Percentiles rank a stretch among this genome's conserved stretches.
Conservation (phyloP, 2,113 vertebrate genomes). For the Gobio gobio region DNA sequence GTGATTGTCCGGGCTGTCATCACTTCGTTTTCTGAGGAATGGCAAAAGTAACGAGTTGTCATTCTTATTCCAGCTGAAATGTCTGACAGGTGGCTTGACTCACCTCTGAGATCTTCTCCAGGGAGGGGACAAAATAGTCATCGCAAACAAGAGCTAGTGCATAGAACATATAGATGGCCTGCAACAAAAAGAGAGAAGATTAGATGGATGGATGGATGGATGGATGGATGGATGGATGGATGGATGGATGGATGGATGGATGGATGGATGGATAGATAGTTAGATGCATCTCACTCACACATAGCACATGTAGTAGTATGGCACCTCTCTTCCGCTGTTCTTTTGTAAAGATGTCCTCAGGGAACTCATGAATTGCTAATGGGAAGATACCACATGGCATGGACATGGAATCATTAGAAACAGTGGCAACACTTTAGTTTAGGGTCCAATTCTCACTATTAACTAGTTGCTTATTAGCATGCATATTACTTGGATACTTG, state of each 20-base stretch:
- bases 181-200: constrained; percentile 29
- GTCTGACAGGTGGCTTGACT: constrained; percentile 48
- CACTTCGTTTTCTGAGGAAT: background rate
- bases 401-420: background rate
- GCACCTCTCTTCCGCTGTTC: constrained; percentile 76
- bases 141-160: constrained; percentile 81
- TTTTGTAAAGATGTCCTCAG: constrained; percentile 78
- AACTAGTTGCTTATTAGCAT: too few species aligned
- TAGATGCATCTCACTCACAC: constrained; percentile 65
- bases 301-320: constrained; percentile 75
- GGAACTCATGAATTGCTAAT: constrained; percentile 80
- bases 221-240: constrained; percentile 5
- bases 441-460: too few species aligned
- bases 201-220: background rate
- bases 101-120: constrained; percentile 83
- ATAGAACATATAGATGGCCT: constrained; percentile 84
- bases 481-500: too few species aligned
- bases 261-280: background rate
- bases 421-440: too few species aligned
- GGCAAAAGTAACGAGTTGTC: background rate
- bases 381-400: constrained; percentile 1
- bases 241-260: background rate
- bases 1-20: constrained; percentile 22
- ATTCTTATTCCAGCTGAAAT: background rate
- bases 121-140: constrained; percentile 81